phyloP scores from a whole-genome alignment of 37 sponge, comb jelly and placozoan genomes.

The Ianthella basta region DNA sequence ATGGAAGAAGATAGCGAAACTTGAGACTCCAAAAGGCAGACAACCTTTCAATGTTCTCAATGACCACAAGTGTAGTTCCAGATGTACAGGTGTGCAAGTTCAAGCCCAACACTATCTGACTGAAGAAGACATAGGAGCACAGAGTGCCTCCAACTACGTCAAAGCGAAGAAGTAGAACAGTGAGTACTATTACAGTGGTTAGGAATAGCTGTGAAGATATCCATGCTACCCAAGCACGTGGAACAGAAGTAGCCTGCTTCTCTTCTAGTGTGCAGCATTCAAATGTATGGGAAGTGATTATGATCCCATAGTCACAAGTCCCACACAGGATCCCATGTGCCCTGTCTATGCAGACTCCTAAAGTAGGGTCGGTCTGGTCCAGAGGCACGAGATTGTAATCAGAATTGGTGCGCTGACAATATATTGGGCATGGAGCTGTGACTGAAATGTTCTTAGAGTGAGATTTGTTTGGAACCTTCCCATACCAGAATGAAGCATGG shows the following conservation, averaged over 20 bases:
- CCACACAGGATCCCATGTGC: constrained; percentile 9
- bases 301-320: not conserved
- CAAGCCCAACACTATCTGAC: not conserved
- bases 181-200: not conserved
- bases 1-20: not conserved
- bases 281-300: not conserved
- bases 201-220: not conserved
- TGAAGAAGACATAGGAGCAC: constrained; percentile 16
- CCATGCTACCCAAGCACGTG: constrained; percentile 2
- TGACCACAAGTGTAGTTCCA: too few relatives aligned
- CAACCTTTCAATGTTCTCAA: too few relatives aligned
- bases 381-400: too few relatives aligned
- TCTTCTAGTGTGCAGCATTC: not conserved
- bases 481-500: too few relatives aligned
- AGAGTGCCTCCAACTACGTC: not conserved
- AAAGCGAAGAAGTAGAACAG: not conserved
- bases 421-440: too few relatives aligned
- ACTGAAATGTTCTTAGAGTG: too few relatives aligned
- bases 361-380: too few relatives aligned
- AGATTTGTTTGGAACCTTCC: too few relatives aligned
- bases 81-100: not conserved
- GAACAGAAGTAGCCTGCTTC: not conserved
- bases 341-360: too few relatives aligned
- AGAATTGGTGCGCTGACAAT: too few relatives aligned
- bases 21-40: not conserved